These are phyloP conservation scores for Drepana arcuata DNA, from an alignment of 1,140 invertebrate genomes.

Conservation along the genomic window DNA sequence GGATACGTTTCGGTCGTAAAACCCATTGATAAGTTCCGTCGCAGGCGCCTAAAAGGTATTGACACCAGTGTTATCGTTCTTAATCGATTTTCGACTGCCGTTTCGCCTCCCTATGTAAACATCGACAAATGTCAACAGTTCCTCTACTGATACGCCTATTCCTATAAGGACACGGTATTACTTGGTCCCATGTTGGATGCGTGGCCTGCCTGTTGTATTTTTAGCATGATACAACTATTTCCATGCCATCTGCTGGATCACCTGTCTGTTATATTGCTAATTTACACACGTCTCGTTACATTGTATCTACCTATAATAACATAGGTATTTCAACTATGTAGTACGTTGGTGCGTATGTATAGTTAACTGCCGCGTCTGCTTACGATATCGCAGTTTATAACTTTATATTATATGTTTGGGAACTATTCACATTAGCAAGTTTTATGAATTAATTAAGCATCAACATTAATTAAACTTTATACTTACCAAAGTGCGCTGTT, in stretches of 20 bases:
- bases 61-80: constrained; percentile 52
- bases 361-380: too few species aligned
- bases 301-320: too few species aligned
- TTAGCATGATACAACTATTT: constrained; percentile 59
- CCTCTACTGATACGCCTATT: constrained; percentile 56
- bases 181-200: constrained; percentile 18
- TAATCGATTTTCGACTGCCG: constrained; percentile 68
- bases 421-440: too few species aligned
- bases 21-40: constrained; percentile 42
- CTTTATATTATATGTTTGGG: too few species aligned
- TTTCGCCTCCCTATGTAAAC: constrained; percentile 63
- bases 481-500: too few species aligned
- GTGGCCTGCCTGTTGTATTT: constrained; percentile 29
- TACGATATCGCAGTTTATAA: too few species aligned
- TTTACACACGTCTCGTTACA: constrained; percentile 58
- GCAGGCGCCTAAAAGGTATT: constrained; percentile 54
- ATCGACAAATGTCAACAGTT: constrained; percentile 57
- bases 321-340: too few species aligned
- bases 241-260: constrained; percentile 57
- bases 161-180: constrained; percentile 29
- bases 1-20: constrained; percentile 16
- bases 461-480: too few species aligned
- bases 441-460: too few species aligned
- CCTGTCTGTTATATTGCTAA: constrained; percentile 63
- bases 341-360: too few species aligned